These are phyloP conservation scores for Polymixis flavicincta DNA, from an alignment of 2,888 invertebrate species.

Conservation along the genomic window DNA sequence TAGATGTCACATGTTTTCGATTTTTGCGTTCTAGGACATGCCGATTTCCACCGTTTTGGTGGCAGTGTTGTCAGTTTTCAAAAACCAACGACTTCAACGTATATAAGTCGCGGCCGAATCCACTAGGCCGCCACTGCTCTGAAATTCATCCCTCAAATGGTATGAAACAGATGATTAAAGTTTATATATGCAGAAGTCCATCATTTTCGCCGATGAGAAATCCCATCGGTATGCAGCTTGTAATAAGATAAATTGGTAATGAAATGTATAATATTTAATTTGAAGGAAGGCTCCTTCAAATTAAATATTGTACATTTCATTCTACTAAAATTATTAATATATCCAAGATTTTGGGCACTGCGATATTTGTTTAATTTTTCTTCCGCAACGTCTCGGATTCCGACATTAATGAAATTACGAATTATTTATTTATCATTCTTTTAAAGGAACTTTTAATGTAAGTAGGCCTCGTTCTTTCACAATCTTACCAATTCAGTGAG, in stretches of 20 bases:
- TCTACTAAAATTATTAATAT: constrained; percentile 8
- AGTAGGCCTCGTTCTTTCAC: constrained; percentile 19
- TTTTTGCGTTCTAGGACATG: too few species aligned
- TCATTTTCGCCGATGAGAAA: neutral
- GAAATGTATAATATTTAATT: too few species aligned
- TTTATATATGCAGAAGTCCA: neutral
- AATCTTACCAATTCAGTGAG: constrained; percentile 5
- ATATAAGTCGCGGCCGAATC: too few species aligned
- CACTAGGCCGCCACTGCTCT: too few species aligned
- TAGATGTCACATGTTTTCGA: too few species aligned
- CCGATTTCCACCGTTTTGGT: too few species aligned
- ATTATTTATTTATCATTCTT: constrained; percentile 36
- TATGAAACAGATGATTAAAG: neutral
- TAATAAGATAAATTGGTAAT: neutral
- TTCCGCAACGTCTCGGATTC: constrained; percentile 5
- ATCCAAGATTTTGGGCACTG: neutral
- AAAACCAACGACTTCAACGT: too few species aligned
- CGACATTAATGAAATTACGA: constrained; percentile 42
- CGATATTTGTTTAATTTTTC: constrained; percentile 21
- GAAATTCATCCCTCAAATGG: neutral
- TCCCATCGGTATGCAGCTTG: neutral
- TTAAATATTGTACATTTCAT: constrained; percentile 19
- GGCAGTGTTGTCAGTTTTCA: too few species aligned
- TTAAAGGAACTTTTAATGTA: constrained; percentile 21
- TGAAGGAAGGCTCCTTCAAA: neutral